A percentile compares a stretch with the other conserved stretches of the same genome.
Evolutionary conservation across 2,888 invertebrate species (phyloP).

Genomic region (Anagyrus pseudococci): DNA sequence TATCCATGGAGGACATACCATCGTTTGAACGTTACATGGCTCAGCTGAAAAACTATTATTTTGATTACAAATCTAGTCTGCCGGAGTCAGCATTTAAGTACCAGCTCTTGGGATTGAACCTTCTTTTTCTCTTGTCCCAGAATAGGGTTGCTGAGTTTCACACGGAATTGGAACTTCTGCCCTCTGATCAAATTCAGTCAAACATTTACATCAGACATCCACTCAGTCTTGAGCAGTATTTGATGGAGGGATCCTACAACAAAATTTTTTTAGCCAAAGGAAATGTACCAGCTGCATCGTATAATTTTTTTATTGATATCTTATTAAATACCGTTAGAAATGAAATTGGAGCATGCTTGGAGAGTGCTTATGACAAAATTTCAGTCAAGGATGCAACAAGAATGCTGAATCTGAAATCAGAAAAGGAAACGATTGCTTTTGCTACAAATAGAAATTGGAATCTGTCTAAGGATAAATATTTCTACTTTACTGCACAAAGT

Average conservation of each 20-base stretch:
- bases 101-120: slow-evolving; percentile 91
- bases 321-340: slow-evolving; percentile 93
- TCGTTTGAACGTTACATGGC: slow-evolving; percentile 98
- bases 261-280: slow-evolving; percentile 82
- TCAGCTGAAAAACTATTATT: slow-evolving; percentile 96
- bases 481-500: slow-evolving; percentile 79
- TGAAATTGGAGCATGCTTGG: slow-evolving; percentile 96
- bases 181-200: slow-evolving; percentile 88
- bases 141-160: slow-evolving; percentile 98
- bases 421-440: slow-evolving; percentile 80
- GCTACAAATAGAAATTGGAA: slow-evolving; percentile 87
- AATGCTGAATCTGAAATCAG: slow-evolving; percentile 83
- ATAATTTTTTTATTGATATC: slow-evolving; percentile 96
- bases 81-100: slow-evolving; percentile 94
- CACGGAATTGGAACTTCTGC: slow-evolving; percentile 92
- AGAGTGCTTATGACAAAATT: slow-evolving; percentile 93
- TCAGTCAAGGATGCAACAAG: slow-evolving; percentile 86
- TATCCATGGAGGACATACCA: slow-evolving; percentile 89
- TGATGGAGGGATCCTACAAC: slow-evolving; percentile 99
- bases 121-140: slow-evolving; percentile 91
- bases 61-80: slow-evolving; percentile 82
- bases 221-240: slow-evolving; percentile 93
- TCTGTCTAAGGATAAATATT: slow-evolving; percentile 78
- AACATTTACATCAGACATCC: slow-evolving; percentile 96
- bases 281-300: slow-evolving; percentile 94